Evolutionary conservation across 2,888 invertebrate genomes (phyloP), one percentile per base, ranked within the genome.

Genomic region (Psylliodes chrysocephalus): DNA sequence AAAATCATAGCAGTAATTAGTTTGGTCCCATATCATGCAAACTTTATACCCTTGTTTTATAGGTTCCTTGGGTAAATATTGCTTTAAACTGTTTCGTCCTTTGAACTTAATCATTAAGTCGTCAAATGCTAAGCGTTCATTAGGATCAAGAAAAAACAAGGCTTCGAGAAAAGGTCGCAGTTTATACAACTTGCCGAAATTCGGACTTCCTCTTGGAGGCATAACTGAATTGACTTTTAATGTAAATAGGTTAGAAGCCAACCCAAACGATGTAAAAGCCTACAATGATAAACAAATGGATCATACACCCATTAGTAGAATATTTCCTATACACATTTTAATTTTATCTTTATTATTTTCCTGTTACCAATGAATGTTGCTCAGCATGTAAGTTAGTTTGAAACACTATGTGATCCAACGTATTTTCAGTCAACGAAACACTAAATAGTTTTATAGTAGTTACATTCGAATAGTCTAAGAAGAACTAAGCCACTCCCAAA

Each of bases 21-120:
- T 28, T 28, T 63, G 12, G 33, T 69, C 64, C 10, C 69, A 66
- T 40, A 64, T 19, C 28, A 61, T 52, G 68, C 68, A 71, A 38
- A 72, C 63, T 63, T 76, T 77, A 68, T 75, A 77, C 2, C 77
- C 76, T 30, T 76, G 66, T 70, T 77, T 77, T 60, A 74, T 72
- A 25, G 76, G 75, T 68, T 77, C 76, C 63, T 72, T 72, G 17
- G 75, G 75, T 54, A 77, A 70, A 69, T 74, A 78, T 64, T 77
- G 75, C 67, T 74, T 76, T 35, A 77, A 49, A 5, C 44, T 15
- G 19, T 42, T 44, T 12, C 67, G 12, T 2, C 69, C 71, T 59
- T 71, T 73, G 54, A 73, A 73, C 38, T 61, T 60, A 6, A 73
- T 65, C 71, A 73, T 73, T 2, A 68, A 67, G 64, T 74, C 72